Conservation (phyloP, 2,797 vertebrate genomes). For the Cephalopachus bancanus region DNA sequence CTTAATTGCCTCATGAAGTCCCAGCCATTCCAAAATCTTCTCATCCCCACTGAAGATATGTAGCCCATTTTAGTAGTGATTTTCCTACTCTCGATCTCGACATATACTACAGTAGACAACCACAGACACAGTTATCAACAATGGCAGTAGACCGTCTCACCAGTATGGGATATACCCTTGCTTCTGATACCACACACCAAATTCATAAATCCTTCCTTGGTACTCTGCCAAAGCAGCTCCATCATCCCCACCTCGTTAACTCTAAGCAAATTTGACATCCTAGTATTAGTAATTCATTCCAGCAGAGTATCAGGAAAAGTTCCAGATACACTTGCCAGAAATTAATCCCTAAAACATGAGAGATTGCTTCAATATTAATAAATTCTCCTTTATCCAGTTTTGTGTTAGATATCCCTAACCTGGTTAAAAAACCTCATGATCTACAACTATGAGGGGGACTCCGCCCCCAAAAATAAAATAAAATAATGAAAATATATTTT, state of each 20-base stretch:
- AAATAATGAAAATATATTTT: no score
- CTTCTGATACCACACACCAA: not conserved
- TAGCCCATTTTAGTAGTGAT: not conserved
- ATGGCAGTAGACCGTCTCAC: not conserved
- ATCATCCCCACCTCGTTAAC: not conserved
- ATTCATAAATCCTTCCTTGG: not conserved
- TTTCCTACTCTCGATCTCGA: not conserved
- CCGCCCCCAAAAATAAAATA: no score
- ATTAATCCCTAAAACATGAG: not conserved
- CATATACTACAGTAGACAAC: not conserved
- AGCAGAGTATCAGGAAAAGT: not conserved
- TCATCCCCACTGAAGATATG: not conserved
- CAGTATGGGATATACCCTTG: no score
- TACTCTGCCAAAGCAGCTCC: not conserved
- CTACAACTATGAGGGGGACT: not conserved
- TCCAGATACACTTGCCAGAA: not conserved
- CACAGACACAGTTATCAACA: not conserved
- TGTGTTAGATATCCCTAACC: not conserved
- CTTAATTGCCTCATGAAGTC: not conserved
- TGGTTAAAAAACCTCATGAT: not conserved
- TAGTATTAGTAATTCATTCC: not conserved
- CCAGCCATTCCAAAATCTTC: not conserved
- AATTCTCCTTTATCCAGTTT: not conserved
- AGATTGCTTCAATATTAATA: not conserved
- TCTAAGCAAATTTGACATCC: not conserved